A percentile compares a stretch with the other conserved stretches of the same genome.
These are phyloP conservation scores for Phocoena sinus DNA, from an alignment of 2,113 vertebrate genomes.

Conservation along the genomic window DNA sequence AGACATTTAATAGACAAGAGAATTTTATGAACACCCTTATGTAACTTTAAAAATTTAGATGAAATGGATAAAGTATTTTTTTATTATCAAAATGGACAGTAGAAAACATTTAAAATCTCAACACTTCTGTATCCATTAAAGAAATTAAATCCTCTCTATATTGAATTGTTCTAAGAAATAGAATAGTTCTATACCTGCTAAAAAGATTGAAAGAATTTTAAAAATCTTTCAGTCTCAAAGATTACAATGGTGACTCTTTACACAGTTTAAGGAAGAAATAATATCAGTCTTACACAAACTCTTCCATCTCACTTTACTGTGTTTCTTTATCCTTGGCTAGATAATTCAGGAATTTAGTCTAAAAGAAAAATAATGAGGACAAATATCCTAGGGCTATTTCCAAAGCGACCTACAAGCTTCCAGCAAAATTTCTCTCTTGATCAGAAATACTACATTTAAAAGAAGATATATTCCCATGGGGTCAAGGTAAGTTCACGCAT, in stretches of 20 bases:
- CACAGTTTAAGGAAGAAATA: background rate
- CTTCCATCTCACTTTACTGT: background rate
- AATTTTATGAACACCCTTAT: background rate
- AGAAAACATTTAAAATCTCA: background rate
- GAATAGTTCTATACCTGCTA: background rate
- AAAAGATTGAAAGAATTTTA: background rate
- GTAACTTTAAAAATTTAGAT: background rate
- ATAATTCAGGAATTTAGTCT: background rate
- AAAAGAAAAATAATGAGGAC: background rate
- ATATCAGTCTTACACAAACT: background rate
- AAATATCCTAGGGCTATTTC: background rate
- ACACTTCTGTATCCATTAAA: background rate
- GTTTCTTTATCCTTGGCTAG: background rate
- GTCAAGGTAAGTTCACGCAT: background rate
- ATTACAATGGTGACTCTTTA: background rate
- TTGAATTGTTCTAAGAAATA: background rate
- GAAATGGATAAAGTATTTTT: background rate
- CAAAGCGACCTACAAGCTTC: background rate
- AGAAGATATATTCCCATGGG: background rate
- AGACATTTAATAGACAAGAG: background rate
- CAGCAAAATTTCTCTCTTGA: background rate
- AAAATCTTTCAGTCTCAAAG: background rate
- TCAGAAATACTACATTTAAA: background rate
- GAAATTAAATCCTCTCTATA: background rate
- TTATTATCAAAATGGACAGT: background rate